phyloP scores from a whole-genome alignment of 1,140 invertebrate species.

The Drosophila persimilis region DNA sequence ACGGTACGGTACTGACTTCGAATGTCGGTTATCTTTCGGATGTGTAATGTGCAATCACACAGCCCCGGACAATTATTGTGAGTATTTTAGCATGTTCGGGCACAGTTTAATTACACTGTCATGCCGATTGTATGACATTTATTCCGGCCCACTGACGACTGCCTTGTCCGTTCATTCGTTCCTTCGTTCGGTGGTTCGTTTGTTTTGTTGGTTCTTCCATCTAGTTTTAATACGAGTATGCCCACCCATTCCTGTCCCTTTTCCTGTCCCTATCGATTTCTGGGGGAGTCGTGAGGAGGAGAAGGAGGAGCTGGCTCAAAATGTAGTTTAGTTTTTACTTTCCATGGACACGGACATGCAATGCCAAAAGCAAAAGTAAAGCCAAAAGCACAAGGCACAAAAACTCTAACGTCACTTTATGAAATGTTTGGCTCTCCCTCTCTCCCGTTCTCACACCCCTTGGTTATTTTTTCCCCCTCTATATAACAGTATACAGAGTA shows the following conservation, averaged over 20 bases:
- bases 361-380: slow-evolving; percentile 73
- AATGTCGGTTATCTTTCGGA: neutral
- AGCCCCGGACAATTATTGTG: slow-evolving; percentile 26
- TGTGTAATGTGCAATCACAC: neutral
- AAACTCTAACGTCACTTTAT: slow-evolving; percentile 72
- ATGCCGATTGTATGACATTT: slow-evolving; percentile 68
- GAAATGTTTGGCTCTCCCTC: slow-evolving; percentile 37
- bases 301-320: neutral
- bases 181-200: neutral
- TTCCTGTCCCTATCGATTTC: slow-evolving; percentile 46
- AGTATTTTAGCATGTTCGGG: slow-evolving; percentile 49
- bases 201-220: no score
- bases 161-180: slow-evolving; percentile 7
- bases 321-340: slow-evolving; percentile 65
- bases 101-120: slow-evolving; percentile 62
- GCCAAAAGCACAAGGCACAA: slow-evolving; percentile 33
- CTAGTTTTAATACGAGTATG: no score
- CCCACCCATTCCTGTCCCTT: neutral
- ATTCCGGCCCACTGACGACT: slow-evolving; percentile 48
- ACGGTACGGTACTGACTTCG: no score
- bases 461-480: neutral
- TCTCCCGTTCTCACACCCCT: neutral
- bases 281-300: neutral
- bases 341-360: slow-evolving; percentile 69
- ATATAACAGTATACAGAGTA: slow-evolving; percentile 2